These are phyloP conservation scores for Girardinus metallicus DNA, from an alignment of 2,797 vertebrate genomes.

Conservation along the genomic window DNA sequence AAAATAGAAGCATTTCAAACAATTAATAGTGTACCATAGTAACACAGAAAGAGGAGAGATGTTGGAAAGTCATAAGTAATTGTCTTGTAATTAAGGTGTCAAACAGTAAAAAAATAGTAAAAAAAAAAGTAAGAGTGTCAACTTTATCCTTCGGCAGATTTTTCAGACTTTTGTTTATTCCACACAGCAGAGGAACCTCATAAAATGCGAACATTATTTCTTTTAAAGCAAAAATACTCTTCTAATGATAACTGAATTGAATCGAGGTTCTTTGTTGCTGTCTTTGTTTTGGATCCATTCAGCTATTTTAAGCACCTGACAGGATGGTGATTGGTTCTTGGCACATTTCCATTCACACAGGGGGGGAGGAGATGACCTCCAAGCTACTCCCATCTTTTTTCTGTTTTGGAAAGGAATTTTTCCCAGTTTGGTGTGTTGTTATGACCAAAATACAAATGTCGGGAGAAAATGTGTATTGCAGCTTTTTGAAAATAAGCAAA, in stretches of 20 bases:
- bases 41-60: background rate
- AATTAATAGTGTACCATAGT: background rate
- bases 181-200: conserved; percentile 2
- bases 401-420: conserved; percentile 45
- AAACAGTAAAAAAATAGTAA: conserved; percentile 2
- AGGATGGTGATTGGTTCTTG: conserved; percentile 63
- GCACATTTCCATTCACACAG: conserved; percentile 65
- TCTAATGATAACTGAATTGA: conserved; percentile 41
- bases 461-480: background rate
- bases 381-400: conserved; percentile 44
- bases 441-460: conserved; percentile 28
- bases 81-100: background rate
- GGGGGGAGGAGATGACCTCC: conserved; percentile 60
- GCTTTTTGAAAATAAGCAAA: background rate
- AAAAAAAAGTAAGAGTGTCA: background rate
- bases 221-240: conserved; percentile 24
- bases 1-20: background rate
- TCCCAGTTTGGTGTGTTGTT: conserved; percentile 29
- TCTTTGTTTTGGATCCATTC: conserved; percentile 66
- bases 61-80: background rate
- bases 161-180: conserved; percentile 1
- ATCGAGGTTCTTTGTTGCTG: conserved; percentile 49
- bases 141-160: background rate
- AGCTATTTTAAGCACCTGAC: conserved; percentile 69
- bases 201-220: conserved; percentile 23